phyloP scores from a whole-genome alignment of 2,797 vertebrate genomes.

The Sebastiscus tertius region DNA sequence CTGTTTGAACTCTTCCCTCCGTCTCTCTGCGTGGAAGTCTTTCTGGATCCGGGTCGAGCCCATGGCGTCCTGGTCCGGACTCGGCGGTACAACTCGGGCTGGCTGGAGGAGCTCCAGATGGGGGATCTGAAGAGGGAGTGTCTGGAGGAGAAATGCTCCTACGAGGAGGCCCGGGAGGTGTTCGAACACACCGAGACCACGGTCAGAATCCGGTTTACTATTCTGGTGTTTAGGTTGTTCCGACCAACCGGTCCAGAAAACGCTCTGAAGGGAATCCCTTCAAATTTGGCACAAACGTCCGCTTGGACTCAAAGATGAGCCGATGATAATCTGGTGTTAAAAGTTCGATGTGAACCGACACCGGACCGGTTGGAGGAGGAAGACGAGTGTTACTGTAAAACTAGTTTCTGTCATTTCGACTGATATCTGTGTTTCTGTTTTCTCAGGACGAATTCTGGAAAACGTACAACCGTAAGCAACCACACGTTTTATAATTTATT shows the following conservation, averaged over 20 bases:
- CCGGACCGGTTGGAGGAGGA: too few relatives aligned
- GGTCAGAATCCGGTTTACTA: slow-evolving; percentile 46
- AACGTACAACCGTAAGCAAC: slow-evolving; percentile 72
- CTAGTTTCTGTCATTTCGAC: not conserved
- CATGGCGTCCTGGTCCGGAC: slow-evolving; percentile 74
- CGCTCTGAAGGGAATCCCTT: too few relatives aligned
- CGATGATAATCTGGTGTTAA: too few relatives aligned
- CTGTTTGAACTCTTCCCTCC: too few relatives aligned
- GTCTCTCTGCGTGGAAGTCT: slow-evolving; percentile 77
- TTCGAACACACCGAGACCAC: slow-evolving; percentile 80
- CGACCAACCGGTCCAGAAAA: too few relatives aligned
- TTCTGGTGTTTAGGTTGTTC: too few relatives aligned
- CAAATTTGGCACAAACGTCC: too few relatives aligned
- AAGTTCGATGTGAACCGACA: too few relatives aligned
- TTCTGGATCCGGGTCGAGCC: slow-evolving; percentile 82
- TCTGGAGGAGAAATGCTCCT: slow-evolving; percentile 89
- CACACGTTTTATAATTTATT: not conserved
- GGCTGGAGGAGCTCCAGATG: slow-evolving; percentile 89
- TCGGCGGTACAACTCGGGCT: slow-evolving; percentile 83
- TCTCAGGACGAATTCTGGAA: slow-evolving; percentile 84
- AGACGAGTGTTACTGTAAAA: too few relatives aligned
- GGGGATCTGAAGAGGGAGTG: slow-evolving; percentile 92
- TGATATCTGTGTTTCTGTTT: slow-evolving; percentile 6
- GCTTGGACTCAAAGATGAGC: too few relatives aligned
- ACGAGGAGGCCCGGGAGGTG: slow-evolving; percentile 93